Percentiles rank a stretch among this genome's conserved stretches.
Evolutionary conservation across 1,140 invertebrate genomes (phyloP).

Genomic region (Polypedilum vanderplanki): DNA sequence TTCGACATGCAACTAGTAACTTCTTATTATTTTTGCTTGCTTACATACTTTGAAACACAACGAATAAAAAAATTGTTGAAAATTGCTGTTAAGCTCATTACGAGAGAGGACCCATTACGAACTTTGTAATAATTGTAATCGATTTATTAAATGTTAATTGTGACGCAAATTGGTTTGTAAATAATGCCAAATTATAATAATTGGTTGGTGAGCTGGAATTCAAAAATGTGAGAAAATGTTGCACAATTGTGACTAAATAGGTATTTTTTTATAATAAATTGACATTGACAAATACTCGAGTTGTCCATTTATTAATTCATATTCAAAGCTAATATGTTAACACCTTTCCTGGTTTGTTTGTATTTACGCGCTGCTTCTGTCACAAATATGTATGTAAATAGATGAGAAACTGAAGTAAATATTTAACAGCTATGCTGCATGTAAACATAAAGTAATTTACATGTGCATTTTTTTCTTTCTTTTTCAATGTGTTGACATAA

Average conservation of each 20-base stretch:
- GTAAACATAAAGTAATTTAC: not conserved
- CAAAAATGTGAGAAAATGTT: too few relatives aligned
- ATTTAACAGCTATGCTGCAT: not conserved
- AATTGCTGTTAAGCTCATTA: not conserved
- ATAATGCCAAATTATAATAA: not conserved
- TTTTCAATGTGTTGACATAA: not conserved
- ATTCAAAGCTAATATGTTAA: too few relatives aligned
- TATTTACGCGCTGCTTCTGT: too few relatives aligned
- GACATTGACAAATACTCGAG: too few relatives aligned
- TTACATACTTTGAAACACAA: not conserved
- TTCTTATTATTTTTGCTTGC: not conserved
- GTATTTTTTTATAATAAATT: too few relatives aligned
- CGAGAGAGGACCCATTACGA: not conserved
- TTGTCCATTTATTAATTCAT: too few relatives aligned
- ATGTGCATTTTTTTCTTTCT: not conserved
- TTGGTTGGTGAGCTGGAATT: not conserved
- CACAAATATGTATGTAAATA: not conserved
- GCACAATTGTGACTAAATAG: too few relatives aligned
- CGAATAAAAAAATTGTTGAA: not conserved
- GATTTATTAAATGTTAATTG: constrained; percentile 20
- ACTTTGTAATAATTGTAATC: constrained; percentile 15
- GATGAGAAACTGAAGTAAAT: not conserved
- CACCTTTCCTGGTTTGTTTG: too few relatives aligned
- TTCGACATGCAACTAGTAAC: not conserved
- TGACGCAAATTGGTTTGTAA: constrained; percentile 12